Percentiles rank a stretch among this genome's conserved stretches.
phyloP scores from a whole-genome alignment of 1,140 invertebrate species.

The Babylonia areolata region DNA sequence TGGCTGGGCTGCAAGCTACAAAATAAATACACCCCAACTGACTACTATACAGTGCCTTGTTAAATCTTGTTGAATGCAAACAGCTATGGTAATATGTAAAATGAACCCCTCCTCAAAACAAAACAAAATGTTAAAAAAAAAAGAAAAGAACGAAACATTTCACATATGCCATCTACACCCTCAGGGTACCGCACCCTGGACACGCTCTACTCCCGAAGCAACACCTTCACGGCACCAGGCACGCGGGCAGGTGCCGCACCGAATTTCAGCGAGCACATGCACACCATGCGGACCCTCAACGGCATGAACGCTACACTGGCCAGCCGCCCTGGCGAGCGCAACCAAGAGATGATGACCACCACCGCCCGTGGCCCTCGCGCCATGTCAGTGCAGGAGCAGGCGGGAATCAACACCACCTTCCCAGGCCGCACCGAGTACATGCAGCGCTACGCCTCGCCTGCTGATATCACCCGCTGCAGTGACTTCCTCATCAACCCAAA shows the following conservation, averaged over 20 bases:
- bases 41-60: too few species aligned
- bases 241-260: constrained; percentile 38
- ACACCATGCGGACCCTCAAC: constrained; percentile 59
- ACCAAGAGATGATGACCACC: constrained; percentile 30
- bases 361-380: constrained; percentile 49
- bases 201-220: constrained; percentile 65
- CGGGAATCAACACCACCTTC: constrained; percentile 74
- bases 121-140: constrained; percentile 58
- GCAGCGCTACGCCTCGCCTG: constrained; percentile 63
- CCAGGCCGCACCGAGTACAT: constrained; percentile 74
- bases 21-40: too few species aligned
- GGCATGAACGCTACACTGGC: constrained; percentile 51
- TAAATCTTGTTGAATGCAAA: too few species aligned
- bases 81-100: too few species aligned
- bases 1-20: too few species aligned
- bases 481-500: constrained; percentile 72
- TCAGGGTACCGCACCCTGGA: constrained; percentile 71
- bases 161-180: too few species aligned
- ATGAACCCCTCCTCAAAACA: too few species aligned
- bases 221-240: constrained; percentile 50
- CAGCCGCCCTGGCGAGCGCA: constrained; percentile 17
- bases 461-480: constrained; percentile 55
- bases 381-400: constrained; percentile 71
- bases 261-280: constrained; percentile 45
- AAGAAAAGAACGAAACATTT: not conserved